Conservation (phyloP, 2,113 vertebrate species). For the Glaucidium brasilianum region DNA sequence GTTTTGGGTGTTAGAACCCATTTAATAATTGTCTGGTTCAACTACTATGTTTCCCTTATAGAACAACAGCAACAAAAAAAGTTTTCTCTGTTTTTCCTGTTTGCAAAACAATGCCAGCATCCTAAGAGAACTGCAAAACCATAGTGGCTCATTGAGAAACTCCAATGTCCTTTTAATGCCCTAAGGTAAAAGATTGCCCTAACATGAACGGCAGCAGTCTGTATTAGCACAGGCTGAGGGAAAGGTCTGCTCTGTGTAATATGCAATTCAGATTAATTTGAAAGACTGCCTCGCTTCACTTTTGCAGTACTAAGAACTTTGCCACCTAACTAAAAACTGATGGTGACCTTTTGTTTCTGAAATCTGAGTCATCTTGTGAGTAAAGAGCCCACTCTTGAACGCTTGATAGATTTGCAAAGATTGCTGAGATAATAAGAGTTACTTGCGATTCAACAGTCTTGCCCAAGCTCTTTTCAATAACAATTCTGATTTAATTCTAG, state of each 20-base stretch:
- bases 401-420: conserved; percentile 30
- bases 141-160: neutral
- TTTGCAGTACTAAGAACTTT: conserved; percentile 29
- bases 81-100: neutral
- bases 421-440: conserved; percentile 21
- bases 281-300: conserved; percentile 16
- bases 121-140: neutral
- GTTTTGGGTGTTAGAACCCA: neutral
- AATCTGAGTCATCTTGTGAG: conserved; percentile 36
- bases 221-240: neutral
- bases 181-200: neutral
- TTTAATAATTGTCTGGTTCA: neutral
- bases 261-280: conserved; percentile 32
- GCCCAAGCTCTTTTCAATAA: conserved; percentile 25
- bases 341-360: conserved; percentile 34
- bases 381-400: conserved; percentile 18
- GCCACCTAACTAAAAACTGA: conserved; percentile 8
- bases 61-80: neutral
- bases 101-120: neutral
- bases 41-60: neutral
- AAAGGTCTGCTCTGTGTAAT: conserved; percentile 22
- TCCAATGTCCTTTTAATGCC: neutral
- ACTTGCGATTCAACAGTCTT: conserved; percentile 34
- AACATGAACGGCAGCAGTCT: neutral
- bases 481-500: conserved; percentile 53